These are phyloP conservation scores for Drosophila hawaiiensis DNA, from an alignment of 2,888 invertebrate genomes.

Conservation along the genomic window DNA sequence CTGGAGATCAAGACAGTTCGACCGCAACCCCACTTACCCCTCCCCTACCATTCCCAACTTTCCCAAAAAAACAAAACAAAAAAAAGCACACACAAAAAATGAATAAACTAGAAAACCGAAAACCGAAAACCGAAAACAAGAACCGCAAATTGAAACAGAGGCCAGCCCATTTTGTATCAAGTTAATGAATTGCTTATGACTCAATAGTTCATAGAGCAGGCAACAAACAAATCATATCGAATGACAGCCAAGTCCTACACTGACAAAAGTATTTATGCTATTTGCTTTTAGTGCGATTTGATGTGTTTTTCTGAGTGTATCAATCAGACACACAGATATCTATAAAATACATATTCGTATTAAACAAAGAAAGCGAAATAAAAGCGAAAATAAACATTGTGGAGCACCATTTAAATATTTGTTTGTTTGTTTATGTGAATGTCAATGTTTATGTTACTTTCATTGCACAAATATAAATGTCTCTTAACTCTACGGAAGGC, in stretches of 20 bases:
- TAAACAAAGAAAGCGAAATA: background rate
- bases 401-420: background rate
- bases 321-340: background rate
- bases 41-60: background rate
- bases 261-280: background rate
- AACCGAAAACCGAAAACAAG: slow-evolving; percentile 20
- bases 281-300: background rate
- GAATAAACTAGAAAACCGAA: slow-evolving; percentile 16
- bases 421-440: slow-evolving; percentile 21
- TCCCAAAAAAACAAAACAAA: background rate
- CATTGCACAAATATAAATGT: background rate
- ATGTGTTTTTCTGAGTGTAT: background rate
- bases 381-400: background rate
- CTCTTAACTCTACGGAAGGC: background rate
- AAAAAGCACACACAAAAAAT: background rate
- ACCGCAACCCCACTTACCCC: slow-evolving; percentile 10
- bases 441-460: slow-evolving; percentile 5
- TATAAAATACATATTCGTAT: background rate
- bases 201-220: slow-evolving; percentile 33
- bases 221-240: slow-evolving; percentile 3
- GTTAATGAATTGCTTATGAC: slow-evolving; percentile 45
- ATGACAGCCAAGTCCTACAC: background rate
- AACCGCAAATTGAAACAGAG: slow-evolving; percentile 41
- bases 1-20: slow-evolving; percentile 62
- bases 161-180: slow-evolving; percentile 28